Base-by-base conservation (phyloP, 2,797 vertebrate species). In the Margarornis squamiger region DNA sequence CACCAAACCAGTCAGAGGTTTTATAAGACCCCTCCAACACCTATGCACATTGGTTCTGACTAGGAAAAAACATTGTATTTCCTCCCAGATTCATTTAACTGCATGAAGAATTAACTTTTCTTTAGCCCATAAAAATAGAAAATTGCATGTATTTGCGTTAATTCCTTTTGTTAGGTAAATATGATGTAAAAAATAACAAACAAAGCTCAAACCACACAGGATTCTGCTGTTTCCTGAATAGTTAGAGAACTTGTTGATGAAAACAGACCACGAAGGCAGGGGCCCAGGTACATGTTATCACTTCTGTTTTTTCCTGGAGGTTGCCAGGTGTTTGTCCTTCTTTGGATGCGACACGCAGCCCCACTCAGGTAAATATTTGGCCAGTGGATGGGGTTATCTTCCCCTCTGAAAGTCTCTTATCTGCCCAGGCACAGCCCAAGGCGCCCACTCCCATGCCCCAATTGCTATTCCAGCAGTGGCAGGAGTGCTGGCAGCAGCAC, bases 301-400 rank as follows among this genome's bases (percentile, higher is more conserved):
- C 7, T 41, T 49, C 9, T n/a, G 2, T 2, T 39, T 66, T 51
- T 48, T 78, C 27, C 58, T 45, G 9, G 45, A 39, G 54, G 82
- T 45, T 49, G 30, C 32, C 0, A 5, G 20, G 10, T 17, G 17
- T 70, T 65, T 32, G 82, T 26, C 38, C 30, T 39, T 41, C 82
- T 63, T 22, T 0, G 16, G 58, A 29, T 14, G 19, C 0, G 2
- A 29, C 2, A 6, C 10, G 4, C 23, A 6, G 23, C n/a, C 7
- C 4, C 27, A 10, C 45, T 23, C 58, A 62, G 62, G 54, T 62
- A 55, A 88, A 75, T 51, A 43, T 68, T 76, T 89, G 94, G 19
- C 32, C 24, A 7, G 82, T 4, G 38, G 45, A 70, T 3, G 6
- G 67, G 49, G 90, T 41, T 57, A 34, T 59, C 86, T 67, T 13